Evolutionary conservation across 64 coral and sea anemone genomes (phyloP).

Genomic region (Montipora efflorescens): DNA sequence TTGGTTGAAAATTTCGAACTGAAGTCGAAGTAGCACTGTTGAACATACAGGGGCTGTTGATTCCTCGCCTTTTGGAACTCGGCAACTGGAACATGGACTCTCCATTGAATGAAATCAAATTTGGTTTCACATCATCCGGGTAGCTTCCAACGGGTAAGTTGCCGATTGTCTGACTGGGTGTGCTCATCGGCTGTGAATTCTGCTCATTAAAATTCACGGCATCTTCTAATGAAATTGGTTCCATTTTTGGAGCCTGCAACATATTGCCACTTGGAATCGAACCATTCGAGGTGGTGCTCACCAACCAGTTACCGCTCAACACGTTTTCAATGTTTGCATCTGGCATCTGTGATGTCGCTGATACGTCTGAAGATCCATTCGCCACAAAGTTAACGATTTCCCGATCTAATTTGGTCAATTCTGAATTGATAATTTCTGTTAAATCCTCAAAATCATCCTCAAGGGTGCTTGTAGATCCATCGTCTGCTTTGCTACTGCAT

Average conservation of each 20-base stretch:
- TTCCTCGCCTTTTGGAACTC: not conserved
- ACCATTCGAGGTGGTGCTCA: not conserved
- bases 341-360: not conserved
- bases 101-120: not conserved
- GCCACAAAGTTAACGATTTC: conserved; percentile 61
- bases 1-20: not conserved
- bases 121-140: conserved; percentile 2
- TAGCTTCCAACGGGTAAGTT: conserved; percentile 10
- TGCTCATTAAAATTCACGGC: conserved; percentile 2
- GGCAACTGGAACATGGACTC: not conserved
- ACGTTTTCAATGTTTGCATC: not conserved
- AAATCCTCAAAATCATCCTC: conserved; percentile 67
- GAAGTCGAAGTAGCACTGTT: not conserved
- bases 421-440: conserved; percentile 42
- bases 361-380: not conserved
- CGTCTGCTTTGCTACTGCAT: not conserved
- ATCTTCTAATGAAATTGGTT: conserved; percentile 18
- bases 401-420: conserved; percentile 53
- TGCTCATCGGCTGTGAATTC: not conserved
- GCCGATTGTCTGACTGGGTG: not conserved
- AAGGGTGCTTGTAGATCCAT: conserved; percentile 5
- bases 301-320: conserved; percentile 1
- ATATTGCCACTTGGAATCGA: not conserved
- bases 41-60: conserved; percentile 45
- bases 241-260: conserved; percentile 43